Conservation (phyloP, 2,888 invertebrate genomes). For the Sphaerolaimus hirsutus region DNA sequence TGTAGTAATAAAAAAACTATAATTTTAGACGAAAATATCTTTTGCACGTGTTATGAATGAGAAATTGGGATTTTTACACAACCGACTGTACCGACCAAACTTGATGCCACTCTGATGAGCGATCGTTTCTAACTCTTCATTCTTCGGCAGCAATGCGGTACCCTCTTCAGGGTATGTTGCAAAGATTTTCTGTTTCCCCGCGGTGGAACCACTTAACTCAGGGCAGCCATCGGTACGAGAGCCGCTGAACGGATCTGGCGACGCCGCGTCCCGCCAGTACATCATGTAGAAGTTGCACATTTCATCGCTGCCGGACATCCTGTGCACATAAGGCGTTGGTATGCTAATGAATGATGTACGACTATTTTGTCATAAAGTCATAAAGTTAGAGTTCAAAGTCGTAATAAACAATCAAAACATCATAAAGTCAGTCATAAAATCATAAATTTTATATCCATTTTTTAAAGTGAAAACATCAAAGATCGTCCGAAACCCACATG, state of each 20-base stretch:
- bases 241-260: constrained; percentile 23
- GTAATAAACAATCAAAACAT: no score
- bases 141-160: constrained; percentile 29
- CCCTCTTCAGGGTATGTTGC: constrained; percentile 12
- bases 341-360: background rate
- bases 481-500: no score
- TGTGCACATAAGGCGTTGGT: constrained; percentile 10
- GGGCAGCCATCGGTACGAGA: constrained; percentile 15
- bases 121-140: constrained; percentile 30
- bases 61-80: no score
- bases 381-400: background rate
- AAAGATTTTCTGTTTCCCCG: background rate
- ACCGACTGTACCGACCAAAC: background rate
- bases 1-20: no score
- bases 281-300: constrained; percentile 35
- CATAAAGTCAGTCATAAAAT: no score
- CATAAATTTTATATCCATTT: no score
- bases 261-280: constrained; percentile 28
- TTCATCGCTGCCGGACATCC: constrained; percentile 30
- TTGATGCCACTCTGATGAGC: constrained; percentile 19
- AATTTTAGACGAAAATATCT: no score
- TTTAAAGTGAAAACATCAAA: no score
- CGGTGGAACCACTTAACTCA: constrained; percentile 8
- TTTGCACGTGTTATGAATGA: background rate
- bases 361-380: background rate